phyloP scores from a whole-genome alignment of 37 sponge, comb jelly and placozoan species.

The Halichondria panicea region DNA sequence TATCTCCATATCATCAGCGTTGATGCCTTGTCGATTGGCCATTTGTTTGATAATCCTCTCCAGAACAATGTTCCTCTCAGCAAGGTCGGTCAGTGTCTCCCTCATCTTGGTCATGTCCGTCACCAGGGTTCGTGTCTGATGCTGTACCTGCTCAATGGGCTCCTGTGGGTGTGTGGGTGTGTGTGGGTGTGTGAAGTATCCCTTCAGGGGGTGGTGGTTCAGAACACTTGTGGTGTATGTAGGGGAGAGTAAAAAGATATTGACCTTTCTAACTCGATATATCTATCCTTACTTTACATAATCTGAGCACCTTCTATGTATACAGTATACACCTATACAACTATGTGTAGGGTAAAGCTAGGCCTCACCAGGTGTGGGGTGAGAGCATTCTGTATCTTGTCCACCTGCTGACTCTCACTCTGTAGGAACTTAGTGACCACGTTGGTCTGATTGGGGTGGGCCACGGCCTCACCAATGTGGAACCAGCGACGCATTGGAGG shows the following conservation, averaged over 20 bases:
- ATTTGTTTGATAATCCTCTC: constrained; percentile 7
- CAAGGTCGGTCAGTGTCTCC: constrained; percentile 5
- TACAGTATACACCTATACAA: neutral
- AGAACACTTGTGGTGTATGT: neutral
- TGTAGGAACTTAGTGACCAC: no score
- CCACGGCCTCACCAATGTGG: neutral
- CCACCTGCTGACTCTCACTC: constrained; percentile 29
- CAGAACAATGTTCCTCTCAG: constrained; percentile 15
- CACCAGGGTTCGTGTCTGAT: constrained; percentile 17
- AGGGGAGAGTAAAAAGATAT: neutral
- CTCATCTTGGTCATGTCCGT: constrained; percentile 14
- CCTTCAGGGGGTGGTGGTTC: no score
- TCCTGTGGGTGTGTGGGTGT: constrained; percentile 3
- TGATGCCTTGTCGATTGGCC: neutral
- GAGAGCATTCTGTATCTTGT: constrained; percentile 53
- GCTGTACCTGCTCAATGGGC: constrained; percentile 50
- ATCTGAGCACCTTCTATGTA: neutral
- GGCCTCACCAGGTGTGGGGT: constrained; percentile 39
- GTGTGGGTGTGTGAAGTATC: neutral
- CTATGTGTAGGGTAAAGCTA: neutral
- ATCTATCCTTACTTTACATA: no score
- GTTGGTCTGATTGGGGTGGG: constrained; percentile 62
- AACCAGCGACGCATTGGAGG: constrained; percentile 39
- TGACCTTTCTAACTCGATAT: neutral
- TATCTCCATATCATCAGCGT: neutral